These are phyloP conservation scores for Nomada lathburiana DNA, from an alignment of 2,888 invertebrate genomes.

Conservation along the genomic window DNA sequence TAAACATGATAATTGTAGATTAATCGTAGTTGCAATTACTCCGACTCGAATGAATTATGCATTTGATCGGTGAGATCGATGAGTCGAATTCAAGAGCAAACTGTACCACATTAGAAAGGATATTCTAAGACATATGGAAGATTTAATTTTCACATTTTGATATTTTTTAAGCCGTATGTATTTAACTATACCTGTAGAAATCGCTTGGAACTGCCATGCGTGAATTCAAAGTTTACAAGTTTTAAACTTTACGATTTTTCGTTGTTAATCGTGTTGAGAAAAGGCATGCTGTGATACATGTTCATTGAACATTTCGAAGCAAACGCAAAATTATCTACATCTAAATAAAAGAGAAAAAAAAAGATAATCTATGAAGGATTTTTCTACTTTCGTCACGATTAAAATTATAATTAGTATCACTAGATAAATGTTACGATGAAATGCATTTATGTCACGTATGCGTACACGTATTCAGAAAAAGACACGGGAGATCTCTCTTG, in stretches of 20 bases:
- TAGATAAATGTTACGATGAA: slow-evolving; percentile 38
- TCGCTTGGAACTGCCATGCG: neutral
- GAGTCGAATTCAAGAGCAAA: slow-evolving; percentile 26
- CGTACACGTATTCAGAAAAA: slow-evolving; percentile 32
- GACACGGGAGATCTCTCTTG: slow-evolving; percentile 47
- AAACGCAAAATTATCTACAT: slow-evolving; percentile 48
- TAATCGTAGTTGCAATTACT: slow-evolving; percentile 61
- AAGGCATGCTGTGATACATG: slow-evolving; percentile 71
- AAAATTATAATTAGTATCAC: slow-evolving; percentile 41
- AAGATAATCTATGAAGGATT: slow-evolving; percentile 55
- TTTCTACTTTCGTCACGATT: slow-evolving; percentile 64
- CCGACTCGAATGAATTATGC: slow-evolving; percentile 43
- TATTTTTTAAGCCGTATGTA: neutral
- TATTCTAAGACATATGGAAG: slow-evolving; percentile 18
- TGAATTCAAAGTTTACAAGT: neutral
- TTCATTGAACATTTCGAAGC: slow-evolving; percentile 52
- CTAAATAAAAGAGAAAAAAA: slow-evolving; percentile 38
- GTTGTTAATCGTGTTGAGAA: slow-evolving; percentile 52
- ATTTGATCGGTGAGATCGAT: slow-evolving; percentile 29
- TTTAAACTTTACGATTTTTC: slow-evolving; percentile 4
- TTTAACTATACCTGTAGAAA: slow-evolving; percentile 22
- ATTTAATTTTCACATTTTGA: slow-evolving; percentile 19
- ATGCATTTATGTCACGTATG: slow-evolving; percentile 42
- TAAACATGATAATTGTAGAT: slow-evolving; percentile 51
- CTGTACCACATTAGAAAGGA: slow-evolving; percentile 6